Base-by-base conservation (phyloP, 2,113 vertebrate species). In the Bubo scandiacus region DNA sequence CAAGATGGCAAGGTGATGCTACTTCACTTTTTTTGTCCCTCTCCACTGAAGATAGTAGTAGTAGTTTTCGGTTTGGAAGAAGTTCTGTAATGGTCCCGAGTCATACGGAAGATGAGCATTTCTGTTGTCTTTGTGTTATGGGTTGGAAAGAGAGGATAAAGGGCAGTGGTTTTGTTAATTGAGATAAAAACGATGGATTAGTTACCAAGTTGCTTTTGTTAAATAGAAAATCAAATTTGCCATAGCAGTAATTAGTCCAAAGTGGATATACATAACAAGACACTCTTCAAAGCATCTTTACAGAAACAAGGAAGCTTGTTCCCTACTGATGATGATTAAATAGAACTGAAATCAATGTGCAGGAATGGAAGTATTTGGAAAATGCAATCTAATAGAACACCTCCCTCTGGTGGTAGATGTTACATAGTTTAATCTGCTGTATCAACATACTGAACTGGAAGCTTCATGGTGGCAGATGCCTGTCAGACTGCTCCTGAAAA, bases 321-420 rank as follows among this genome's bases (percentile, higher is more conserved):
- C 36, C 26, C 14, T 82, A 3, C 55, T 32, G 52, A 8, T 40
- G 16, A 10, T 59, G 30, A 59, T 80, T 30, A 40, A 71, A 52
- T 45, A 61, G 40, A 26, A 25, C 65, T 11, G 40, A 80, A 83
- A 73, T 79, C 15, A 14, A 5, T 26, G 32, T 70, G 8, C 30
- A 45, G 45, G 52, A 11, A 58, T 22, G 40, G 26, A 71, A 30
- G 23, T 11, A n/a, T 85, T 91, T 45, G 40, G n/a, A 25, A 81
- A 67, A 40, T 42, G 22, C 67, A 89, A 0, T 65, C 4, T 84
- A 81, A 55, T 71, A 36, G 83, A 94, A 93, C 55, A 91, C 40
- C 82, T 96, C 92, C 92, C 90, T 93, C 92, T 95, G 88, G 63
- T 65, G 90, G 94, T 43, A 86, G 26, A 26, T 11, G 22, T 22